Percentiles rank a stretch among this genome's conserved stretches.
Conservation (phyloP, 2,797 vertebrate species). For the Neosalanx taihuensis region DNA sequence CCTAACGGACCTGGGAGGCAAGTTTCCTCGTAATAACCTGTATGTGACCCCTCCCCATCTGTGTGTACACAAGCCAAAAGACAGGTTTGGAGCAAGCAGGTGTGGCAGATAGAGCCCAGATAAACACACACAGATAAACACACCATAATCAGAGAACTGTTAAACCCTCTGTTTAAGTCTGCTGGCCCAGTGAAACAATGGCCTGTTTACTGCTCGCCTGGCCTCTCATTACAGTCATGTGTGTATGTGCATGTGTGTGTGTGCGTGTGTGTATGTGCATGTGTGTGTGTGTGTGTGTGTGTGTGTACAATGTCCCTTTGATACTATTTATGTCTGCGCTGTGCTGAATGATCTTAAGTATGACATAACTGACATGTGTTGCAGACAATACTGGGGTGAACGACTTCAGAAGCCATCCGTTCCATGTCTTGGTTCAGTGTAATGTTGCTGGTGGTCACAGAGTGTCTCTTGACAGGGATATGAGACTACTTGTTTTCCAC, state of each 20-base stretch:
- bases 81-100: constrained; percentile 58
- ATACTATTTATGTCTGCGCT: constrained; percentile 33
- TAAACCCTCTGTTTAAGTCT: constrained; percentile 45
- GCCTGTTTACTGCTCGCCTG: constrained; percentile 31
- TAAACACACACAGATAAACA: constrained; percentile 66
- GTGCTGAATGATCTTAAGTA: constrained; percentile 33
- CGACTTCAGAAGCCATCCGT: neutral
- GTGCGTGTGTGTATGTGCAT: constrained; percentile 13
- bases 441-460: too few relatives aligned
- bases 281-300: constrained; percentile 20
- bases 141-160: constrained; percentile 56
- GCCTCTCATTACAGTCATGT: constrained; percentile 32
- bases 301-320: constrained; percentile 1
- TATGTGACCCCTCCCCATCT: constrained; percentile 2
- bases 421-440: neutral
- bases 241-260: constrained; percentile 8
- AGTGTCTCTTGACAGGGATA: neutral
- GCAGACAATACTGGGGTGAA: neutral
- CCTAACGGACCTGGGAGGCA: neutral
- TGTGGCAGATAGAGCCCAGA: constrained; percentile 57
- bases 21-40: neutral
- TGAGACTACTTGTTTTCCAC: neutral
- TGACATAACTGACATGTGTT: constrained; percentile 25
- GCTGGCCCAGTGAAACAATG: constrained; percentile 66
- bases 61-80: constrained; percentile 41